These are phyloP conservation scores for Hirtodrosophila trivittata DNA, from an alignment of 2,888 invertebrate genomes.

Conservation along the genomic window DNA sequence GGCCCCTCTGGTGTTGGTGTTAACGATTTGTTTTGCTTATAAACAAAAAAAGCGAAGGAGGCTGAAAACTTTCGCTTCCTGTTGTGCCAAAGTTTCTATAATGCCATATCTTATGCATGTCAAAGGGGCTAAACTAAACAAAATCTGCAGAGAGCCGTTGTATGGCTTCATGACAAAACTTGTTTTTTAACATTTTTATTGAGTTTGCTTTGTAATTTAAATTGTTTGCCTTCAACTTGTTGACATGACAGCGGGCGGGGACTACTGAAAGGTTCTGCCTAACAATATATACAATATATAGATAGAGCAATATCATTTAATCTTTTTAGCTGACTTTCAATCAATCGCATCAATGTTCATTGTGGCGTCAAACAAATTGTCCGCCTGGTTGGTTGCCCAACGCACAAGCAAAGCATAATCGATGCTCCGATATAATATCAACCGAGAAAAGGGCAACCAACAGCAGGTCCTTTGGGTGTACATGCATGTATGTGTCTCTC, in stretches of 20 bases:
- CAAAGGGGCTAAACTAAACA: conserved; percentile 70
- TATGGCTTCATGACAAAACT: conserved; percentile 62
- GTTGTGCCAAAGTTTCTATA: conserved; percentile 48
- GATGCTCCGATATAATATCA: conserved; percentile 54
- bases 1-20: conserved; percentile 24
- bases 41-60: conserved; percentile 39
- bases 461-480: neutral
- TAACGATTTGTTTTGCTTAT: conserved; percentile 75
- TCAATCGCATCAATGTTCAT: conserved; percentile 78
- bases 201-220: conserved; percentile 78
- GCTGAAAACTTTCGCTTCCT: conserved; percentile 62
- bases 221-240: conserved; percentile 75
- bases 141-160: conserved; percentile 43
- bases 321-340: conserved; percentile 72
- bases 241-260: conserved; percentile 53
- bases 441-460: conserved; percentile 48
- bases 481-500: neutral
- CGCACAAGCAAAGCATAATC: conserved; percentile 61
- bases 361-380: conserved; percentile 75
- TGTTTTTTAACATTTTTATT: conserved; percentile 71
- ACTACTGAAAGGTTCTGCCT: neutral
- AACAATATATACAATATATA: conserved; percentile 33
- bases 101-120: conserved; percentile 77
- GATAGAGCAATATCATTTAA: conserved; percentile 68
- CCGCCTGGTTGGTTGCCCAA: conserved; percentile 55